phyloP scores from a whole-genome alignment of 2,113 vertebrate genomes.

The Siphamia tubifer region DNA sequence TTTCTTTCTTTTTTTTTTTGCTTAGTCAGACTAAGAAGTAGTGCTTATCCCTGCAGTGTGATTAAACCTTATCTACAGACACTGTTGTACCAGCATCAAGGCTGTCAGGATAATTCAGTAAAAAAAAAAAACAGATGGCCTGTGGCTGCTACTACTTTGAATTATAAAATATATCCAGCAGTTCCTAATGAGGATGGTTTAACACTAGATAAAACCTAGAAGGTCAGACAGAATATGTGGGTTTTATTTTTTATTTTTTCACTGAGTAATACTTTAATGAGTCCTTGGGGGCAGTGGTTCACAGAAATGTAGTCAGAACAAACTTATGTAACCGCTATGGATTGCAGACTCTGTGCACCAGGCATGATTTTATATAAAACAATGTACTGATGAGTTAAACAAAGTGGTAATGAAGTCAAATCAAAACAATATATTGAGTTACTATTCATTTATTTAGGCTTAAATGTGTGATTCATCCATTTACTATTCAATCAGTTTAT shows the following conservation, averaged over 20 bases:
- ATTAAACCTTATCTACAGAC: constrained; percentile 32
- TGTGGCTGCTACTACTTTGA: background rate
- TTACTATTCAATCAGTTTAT: too few relatives aligned
- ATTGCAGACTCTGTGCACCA: background rate
- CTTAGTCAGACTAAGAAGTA: constrained; percentile 13
- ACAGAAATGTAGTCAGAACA: background rate
- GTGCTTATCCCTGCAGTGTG: constrained; percentile 14
- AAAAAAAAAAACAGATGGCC: background rate
- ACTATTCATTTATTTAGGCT: too few relatives aligned
- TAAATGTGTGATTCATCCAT: too few relatives aligned
- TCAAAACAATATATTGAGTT: too few relatives aligned
- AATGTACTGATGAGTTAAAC: background rate
- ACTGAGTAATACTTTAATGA: background rate
- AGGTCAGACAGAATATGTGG: background rate
- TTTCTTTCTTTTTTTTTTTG: too few relatives aligned
- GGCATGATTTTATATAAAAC: background rate
- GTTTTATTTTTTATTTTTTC: background rate
- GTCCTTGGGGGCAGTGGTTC: background rate
- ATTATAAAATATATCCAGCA: background rate
- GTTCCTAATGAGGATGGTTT: background rate
- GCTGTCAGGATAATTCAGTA: constrained; percentile 12
- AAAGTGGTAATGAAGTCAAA: background rate
- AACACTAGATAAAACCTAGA: background rate
- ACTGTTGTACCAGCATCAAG: background rate
- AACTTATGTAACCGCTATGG: background rate